Percentiles rank a stretch among this genome's conserved stretches.
phyloP scores from a whole-genome alignment of 35 echinoderm and acorn worm species.

The Diadema setosum region DNA sequence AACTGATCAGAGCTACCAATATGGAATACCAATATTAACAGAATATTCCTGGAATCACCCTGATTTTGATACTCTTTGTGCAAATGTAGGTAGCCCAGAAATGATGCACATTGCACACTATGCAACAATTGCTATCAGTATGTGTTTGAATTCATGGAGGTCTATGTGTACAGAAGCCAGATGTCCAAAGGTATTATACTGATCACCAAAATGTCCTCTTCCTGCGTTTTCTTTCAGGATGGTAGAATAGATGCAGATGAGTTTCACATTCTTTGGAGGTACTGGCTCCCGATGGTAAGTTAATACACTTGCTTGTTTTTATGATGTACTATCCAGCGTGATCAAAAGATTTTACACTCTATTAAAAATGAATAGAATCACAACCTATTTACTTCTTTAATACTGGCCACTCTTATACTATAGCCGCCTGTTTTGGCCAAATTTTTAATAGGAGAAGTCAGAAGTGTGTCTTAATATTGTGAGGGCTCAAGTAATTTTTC shows the following conservation, averaged over 20 bases:
- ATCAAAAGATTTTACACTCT: background rate
- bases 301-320: background rate
- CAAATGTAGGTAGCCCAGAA: background rate
- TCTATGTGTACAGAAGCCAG: too few species aligned
- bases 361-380: background rate
- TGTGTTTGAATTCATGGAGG: background rate
- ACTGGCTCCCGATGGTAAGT: conserved; percentile 45
- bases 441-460: too few species aligned
- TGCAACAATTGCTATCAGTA: background rate
- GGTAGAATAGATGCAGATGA: conserved; percentile 16
- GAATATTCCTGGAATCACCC: too few species aligned
- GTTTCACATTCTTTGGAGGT: conserved; percentile 42
- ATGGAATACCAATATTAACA: too few species aligned
- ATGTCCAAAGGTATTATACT: background rate
- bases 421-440: too few species aligned
- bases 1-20: too few species aligned
- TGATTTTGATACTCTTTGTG: background rate
- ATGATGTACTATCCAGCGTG: background rate
- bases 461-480: too few species aligned
- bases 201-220: background rate
- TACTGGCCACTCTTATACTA: too few species aligned
- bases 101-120: background rate
- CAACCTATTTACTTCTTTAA: too few species aligned
- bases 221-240: background rate
- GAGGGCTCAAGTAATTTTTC: too few species aligned